Evolutionary conservation across 2,888 invertebrate species (phyloP).

Genomic region (Oligia latruncula): DNA sequence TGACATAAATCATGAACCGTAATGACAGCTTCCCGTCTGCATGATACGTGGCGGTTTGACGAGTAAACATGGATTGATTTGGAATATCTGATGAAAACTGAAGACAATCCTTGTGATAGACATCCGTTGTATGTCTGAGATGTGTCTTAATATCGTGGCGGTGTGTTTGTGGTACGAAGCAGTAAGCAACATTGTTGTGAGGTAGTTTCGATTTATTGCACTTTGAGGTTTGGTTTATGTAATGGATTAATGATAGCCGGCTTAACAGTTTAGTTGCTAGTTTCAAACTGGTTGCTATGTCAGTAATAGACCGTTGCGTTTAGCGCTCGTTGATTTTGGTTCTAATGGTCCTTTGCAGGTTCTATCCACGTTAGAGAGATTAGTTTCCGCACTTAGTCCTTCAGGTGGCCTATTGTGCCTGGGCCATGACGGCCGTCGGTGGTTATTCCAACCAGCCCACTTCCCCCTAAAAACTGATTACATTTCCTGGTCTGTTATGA

Average conservation of each 20-base stretch:
- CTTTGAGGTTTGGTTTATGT: slow-evolving; percentile 17
- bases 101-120: not conserved
- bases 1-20: slow-evolving; percentile 7
- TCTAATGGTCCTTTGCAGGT: not conserved
- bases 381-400: no score
- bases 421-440: no score
- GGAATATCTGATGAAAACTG: not conserved
- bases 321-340: not conserved
- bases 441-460: no score
- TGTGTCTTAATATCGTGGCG: slow-evolving; percentile 23
- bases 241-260: slow-evolving; percentile 16
- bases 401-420: no score
- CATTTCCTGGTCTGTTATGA: no score
- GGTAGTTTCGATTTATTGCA: slow-evolving; percentile 27
- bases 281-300: not conserved
- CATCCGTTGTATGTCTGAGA: slow-evolving; percentile 5
- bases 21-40: slow-evolving; percentile 19
- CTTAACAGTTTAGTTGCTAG: not conserved
- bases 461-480: no score
- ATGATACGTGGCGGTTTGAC: not conserved
- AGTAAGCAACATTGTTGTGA: slow-evolving; percentile 11
- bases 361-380: no score
- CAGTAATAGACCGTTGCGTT: not conserved
- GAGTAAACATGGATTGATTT: slow-evolving; percentile 20
- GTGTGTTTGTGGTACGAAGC: not conserved